phyloP scores from a whole-genome alignment of 2,888 invertebrate species.

The Artemia sinica region DNA sequence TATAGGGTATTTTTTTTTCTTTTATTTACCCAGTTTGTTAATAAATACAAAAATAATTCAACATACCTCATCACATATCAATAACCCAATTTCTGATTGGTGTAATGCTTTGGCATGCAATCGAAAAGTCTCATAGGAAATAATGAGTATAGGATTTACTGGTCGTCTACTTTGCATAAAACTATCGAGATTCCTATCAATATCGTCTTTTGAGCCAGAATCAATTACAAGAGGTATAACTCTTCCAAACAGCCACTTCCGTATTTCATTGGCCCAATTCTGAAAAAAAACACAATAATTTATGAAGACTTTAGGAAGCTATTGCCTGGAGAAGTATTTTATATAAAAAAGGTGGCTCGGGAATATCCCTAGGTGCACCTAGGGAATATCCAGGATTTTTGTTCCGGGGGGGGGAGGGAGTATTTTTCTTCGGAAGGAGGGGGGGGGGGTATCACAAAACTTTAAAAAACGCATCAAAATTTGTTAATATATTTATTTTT shows the following conservation, averaged over 20 bases:
- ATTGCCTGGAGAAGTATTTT: not conserved
- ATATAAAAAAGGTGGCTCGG: too few relatives aligned
- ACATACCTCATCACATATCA: constrained; percentile 82
- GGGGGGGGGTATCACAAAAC: too few relatives aligned
- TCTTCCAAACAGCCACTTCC: constrained; percentile 80
- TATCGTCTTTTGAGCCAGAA: constrained; percentile 66
- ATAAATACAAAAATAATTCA: not conserved
- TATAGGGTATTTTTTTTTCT: too few relatives aligned
- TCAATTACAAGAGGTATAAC: constrained; percentile 46
- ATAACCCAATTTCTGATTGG: constrained; percentile 75
- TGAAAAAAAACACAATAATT: constrained; percentile 27
- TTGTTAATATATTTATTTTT: too few relatives aligned
- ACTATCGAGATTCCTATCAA: constrained; percentile 55
- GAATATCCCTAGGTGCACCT: too few relatives aligned
- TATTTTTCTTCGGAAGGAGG: too few relatives aligned
- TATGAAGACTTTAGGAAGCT: not conserved
- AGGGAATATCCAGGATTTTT: too few relatives aligned
- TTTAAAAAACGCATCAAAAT: too few relatives aligned
- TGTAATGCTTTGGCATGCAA: constrained; percentile 77
- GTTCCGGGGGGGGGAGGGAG: too few relatives aligned
- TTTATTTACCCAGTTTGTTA: not conserved
- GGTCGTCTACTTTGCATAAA: constrained; percentile 51
- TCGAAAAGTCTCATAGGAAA: constrained; percentile 96
- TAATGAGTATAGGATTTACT: constrained; percentile 80
- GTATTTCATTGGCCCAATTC: constrained; percentile 97